Evolutionary conservation across 1,140 invertebrate genomes (phyloP).

Genomic region (Anthonomus grandis): DNA sequence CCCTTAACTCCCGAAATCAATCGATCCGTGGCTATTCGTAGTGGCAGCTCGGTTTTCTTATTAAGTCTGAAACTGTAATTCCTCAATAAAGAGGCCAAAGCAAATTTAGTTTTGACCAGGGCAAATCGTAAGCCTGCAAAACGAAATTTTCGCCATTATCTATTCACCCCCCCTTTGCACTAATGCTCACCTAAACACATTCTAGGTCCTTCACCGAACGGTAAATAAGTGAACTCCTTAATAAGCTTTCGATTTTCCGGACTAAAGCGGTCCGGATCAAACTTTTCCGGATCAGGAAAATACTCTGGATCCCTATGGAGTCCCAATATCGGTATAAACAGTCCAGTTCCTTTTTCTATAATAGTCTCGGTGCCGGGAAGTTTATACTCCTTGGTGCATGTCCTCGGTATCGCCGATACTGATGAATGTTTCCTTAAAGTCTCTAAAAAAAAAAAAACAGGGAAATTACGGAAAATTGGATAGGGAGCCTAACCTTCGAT

Average conservation of each 20-base stretch:
- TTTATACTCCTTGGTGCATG: constrained; percentile 9
- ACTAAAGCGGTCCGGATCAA: constrained; percentile 62
- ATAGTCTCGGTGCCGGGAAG: constrained; percentile 13
- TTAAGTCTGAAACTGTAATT: too few species aligned
- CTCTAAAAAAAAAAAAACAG: constrained; percentile 15
- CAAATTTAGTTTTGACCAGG: too few species aligned
- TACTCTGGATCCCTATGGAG: constrained; percentile 54
- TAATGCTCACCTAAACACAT: constrained; percentile 63
- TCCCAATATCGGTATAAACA: constrained; percentile 50
- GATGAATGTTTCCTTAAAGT: constrained; percentile 19
- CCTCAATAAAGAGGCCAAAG: too few species aligned
- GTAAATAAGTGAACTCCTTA: constrained; percentile 53
- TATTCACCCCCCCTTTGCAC: too few species aligned
- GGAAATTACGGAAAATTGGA: too few species aligned
- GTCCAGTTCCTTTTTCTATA: too few species aligned
- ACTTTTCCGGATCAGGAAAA: constrained; percentile 60
- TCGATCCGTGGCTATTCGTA: too few species aligned
- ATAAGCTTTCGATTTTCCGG: constrained; percentile 48
- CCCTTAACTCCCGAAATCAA: too few species aligned
- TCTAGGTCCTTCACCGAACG: constrained; percentile 66
- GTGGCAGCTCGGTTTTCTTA: too few species aligned
- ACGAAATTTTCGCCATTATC: too few species aligned
- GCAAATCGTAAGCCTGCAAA: too few species aligned
- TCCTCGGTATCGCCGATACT: constrained; percentile 1
- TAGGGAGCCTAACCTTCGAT: constrained; percentile 52